Evolutionary conservation across 2,113 vertebrate species (phyloP).

Genomic region (Mobula hypostoma): DNA sequence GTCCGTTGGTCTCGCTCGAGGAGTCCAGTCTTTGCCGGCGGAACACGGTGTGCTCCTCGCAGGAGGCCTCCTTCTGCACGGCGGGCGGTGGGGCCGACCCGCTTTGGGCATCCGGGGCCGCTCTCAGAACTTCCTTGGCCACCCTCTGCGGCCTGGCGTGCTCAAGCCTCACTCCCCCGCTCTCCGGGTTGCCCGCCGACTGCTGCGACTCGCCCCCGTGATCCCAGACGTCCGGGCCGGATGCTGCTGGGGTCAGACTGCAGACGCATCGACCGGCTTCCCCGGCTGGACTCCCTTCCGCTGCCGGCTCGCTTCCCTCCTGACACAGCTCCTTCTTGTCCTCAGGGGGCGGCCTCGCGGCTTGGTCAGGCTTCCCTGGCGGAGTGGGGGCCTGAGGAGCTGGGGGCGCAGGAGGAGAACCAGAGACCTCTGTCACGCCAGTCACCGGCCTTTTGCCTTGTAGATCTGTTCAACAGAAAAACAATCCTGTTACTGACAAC

Average conservation of each 20-base stretch:
- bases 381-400: not conserved
- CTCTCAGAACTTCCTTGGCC: conserved; percentile 42
- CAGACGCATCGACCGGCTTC: conserved; percentile 39
- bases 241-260: not conserved
- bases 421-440: not conserved
- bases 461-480: conserved; percentile 8
- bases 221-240: not conserved
- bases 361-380: conserved; percentile 8
- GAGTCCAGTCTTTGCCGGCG: conserved; percentile 62
- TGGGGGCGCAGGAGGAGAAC: not conserved
- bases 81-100: not conserved
- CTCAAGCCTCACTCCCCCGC: conserved; percentile 38
- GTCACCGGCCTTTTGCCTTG: not conserved
- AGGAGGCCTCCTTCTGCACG: conserved; percentile 48
- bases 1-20: conserved; percentile 57
- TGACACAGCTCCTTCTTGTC: not conserved
- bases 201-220: not conserved
- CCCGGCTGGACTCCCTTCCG: not conserved
- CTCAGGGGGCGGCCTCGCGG: not conserved
- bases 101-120: conserved; percentile 40
- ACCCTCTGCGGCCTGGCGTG: conserved; percentile 38
- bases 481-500: not conserved
- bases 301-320: not conserved
- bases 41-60: conserved; percentile 65
- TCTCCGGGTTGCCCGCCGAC: conserved; percentile 36